Evolutionary conservation across 2,113 vertebrate genomes (phyloP), one percentile per base, ranked within the genome.

Genomic region (Nestor notabilis): DNA sequence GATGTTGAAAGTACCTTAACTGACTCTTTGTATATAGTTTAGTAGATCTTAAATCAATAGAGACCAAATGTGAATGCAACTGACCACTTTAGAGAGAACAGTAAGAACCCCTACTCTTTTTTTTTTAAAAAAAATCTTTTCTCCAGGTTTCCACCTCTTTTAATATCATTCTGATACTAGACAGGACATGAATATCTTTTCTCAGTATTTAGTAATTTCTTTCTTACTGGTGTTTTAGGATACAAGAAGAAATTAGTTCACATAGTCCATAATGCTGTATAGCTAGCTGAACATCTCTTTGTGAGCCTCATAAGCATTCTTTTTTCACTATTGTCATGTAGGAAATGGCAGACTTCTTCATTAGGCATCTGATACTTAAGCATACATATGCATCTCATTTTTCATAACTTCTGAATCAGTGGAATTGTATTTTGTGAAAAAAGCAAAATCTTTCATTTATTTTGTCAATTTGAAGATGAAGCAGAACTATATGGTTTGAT

Each of bases 261-360:
- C 5, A 13, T 11, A 66, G 14, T 4, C 17, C n/a, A 19, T n/a
- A 24, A 65, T 10, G 3, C 2, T 74, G 9, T 0, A 1, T 13
- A 33, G 37, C 9, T 24, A 35, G 6, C 49, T 94, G 58, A 65
- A 43, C 9, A 7, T 19, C 24, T 49, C 21, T 43, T 39, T 33
- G 5, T 11, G 15, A 74, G 2, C 8, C 20, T 47, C 19, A 47
- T 39, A 35, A 56, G 3, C 9, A 61, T 31, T 74, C 10, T 2
- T 52, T 76, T 90, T 47, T 52, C 21, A 33, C 6, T 21, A 7
- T 12, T 53, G 4, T 27, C 20, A 13, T 41, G 43, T 31, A 52
- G 9, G 16, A 91, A 89, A 37, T 70, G 13, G 7, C 4, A 60
- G 23, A 43, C 14, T 75, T 17, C 28, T 65, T 64, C 50, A 61